Percentiles rank a stretch among this genome's conserved stretches.
These are phyloP conservation scores for Characodon lateralis DNA, from an alignment of 2,797 vertebrate genomes.

Conservation along the genomic window DNA sequence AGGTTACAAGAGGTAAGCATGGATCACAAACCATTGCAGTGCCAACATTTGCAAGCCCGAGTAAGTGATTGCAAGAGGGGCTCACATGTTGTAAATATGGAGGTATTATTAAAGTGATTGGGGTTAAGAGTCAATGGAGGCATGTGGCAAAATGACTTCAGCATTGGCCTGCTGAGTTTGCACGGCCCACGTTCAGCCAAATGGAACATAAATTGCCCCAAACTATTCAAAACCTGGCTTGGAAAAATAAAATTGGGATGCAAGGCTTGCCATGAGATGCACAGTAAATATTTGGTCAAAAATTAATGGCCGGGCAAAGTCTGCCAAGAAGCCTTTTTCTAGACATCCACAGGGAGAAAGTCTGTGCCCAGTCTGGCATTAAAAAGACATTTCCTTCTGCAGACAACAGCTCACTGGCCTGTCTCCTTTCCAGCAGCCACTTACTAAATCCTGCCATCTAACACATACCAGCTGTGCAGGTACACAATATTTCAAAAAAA, in stretches of 20 bases:
- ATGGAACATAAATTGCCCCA: slow-evolving; percentile 69
- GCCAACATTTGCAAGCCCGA: slow-evolving; percentile 53
- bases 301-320: slow-evolving; percentile 77
- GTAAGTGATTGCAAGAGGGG: slow-evolving; percentile 31
- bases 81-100: slow-evolving; percentile 41
- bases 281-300: slow-evolving; percentile 80
- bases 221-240: slow-evolving; percentile 67
- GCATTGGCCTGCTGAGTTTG: slow-evolving; percentile 59
- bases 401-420: slow-evolving; percentile 66
- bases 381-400: slow-evolving; percentile 75
- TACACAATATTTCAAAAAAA: slow-evolving; percentile 38
- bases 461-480: slow-evolving; percentile 60
- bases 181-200: slow-evolving; percentile 64
- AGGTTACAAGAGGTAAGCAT: slow-evolving; percentile 61
- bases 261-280: slow-evolving; percentile 71
- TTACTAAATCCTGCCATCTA: slow-evolving; percentile 51
- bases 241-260: slow-evolving; percentile 70
- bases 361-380: slow-evolving; percentile 75
- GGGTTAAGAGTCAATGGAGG: slow-evolving; percentile 73
- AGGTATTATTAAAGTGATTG: slow-evolving; percentile 64
- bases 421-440: slow-evolving; percentile 66
- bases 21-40: slow-evolving; percentile 36
- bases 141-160: slow-evolving; percentile 66
- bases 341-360: slow-evolving; percentile 69
- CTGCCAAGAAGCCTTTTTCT: slow-evolving; percentile 73